Evolutionary conservation across 2,888 invertebrate genomes (phyloP), one percentile per base, ranked within the genome.

Genomic region (Ophonus ardosiacus): DNA sequence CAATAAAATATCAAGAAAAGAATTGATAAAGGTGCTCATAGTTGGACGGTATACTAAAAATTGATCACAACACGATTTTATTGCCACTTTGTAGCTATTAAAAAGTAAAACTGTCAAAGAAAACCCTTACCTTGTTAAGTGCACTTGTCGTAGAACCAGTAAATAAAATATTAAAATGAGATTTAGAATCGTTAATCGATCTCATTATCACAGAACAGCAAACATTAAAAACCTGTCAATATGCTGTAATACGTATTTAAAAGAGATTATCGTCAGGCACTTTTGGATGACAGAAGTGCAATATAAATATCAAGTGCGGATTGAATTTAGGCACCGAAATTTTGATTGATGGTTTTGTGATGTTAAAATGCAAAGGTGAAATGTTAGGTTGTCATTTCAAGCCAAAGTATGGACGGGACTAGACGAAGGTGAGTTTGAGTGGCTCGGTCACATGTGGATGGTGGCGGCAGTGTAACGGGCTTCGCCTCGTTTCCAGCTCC

Each of bases 391-490:
- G n/a, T 78, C 57, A 57, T 57, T 57, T 78, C 78, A 56, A 78
- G 57, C 78, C 78, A 57, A 84, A 84, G 18, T 31, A 78, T 76
- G 84, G 78, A 76, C 78, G 85, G 80, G 85, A 85, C 85, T 85
- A 85, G 85, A 85, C 56, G 81, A 57, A 63, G 43, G 13, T 38
- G 71, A 79, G 63, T 17, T 31, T 40, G 79, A 61, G 3, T 85
- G 57, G 24, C 40, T 40, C 68, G 81, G 89, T 94, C 92, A 98
- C 97, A 98, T 98, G 92, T 98, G 98, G 91, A 98, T 98, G 86
- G 98, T 97, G 82, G 98, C 98, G 56, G 98, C 98, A 21, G 98
- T 98, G 92, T 98, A 98, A 89, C 98, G 95, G 8, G 98, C 97
- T 91, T 98, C 98, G 10, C 97, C 97, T 89, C 97, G 94, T 88